These are phyloP conservation scores for Macrotrachela quadricornifera DNA, from an alignment of 1,140 invertebrate genomes.

Conservation along the genomic window DNA sequence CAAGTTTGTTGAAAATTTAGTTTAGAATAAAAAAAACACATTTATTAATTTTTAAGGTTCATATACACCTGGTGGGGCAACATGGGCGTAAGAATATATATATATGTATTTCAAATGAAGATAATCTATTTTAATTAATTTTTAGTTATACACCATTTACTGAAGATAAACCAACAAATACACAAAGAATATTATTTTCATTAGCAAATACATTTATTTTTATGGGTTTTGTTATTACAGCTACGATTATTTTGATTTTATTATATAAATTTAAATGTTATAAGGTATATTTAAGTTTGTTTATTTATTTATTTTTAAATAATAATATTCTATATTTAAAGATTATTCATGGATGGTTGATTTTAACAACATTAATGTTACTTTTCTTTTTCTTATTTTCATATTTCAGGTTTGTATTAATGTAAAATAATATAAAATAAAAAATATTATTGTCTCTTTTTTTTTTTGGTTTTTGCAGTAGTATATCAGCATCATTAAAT, in stretches of 20 bases:
- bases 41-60: not conserved
- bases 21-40: not conserved
- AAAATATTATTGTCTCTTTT: not conserved
- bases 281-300: conserved; percentile 43
- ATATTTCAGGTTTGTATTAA: conserved; percentile 57
- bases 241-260: conserved; percentile 78
- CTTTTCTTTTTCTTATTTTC: conserved; percentile 81
- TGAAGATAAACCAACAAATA: conserved; percentile 58
- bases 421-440: not conserved
- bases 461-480: conserved; percentile 37
- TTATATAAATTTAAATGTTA: conserved; percentile 89
- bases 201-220: conserved; percentile 81
- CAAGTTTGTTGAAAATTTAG: not conserved
- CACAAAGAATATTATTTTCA: conserved; percentile 81
- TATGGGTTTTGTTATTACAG: conserved; percentile 67
- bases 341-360: conserved; percentile 77
- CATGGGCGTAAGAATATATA: not conserved
- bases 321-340: not conserved
- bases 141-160: conserved; percentile 83
- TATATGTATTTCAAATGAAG: too few species aligned
- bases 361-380: conserved; percentile 75
- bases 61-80: not conserved
- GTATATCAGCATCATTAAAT: conserved; percentile 74
- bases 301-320: not conserved
- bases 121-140: too few species aligned